Conservation (phyloP, 2,797 vertebrate genomes). For the Amblyraja radiata region DNA sequence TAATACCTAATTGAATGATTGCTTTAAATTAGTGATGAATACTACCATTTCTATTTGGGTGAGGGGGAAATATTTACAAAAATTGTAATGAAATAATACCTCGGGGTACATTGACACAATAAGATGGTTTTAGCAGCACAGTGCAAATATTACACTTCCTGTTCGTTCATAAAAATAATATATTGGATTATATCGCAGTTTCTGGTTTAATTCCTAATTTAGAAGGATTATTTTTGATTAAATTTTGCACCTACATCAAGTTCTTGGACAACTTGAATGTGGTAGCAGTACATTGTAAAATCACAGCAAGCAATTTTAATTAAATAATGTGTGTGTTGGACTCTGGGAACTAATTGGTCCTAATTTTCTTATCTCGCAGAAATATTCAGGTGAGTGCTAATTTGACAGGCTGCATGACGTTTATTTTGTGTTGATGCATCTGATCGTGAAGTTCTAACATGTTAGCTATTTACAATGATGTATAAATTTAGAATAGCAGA, state of each 20-base stretch:
- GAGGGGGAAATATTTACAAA: too few relatives aligned
- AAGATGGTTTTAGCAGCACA: background rate
- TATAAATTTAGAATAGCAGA: background rate
- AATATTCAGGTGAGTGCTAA: background rate
- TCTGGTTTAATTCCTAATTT: background rate
- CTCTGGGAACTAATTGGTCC: background rate
- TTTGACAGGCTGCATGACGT: background rate
- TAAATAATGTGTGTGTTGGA: background rate
- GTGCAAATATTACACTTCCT: background rate
- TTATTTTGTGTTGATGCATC: background rate
- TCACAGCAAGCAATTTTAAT: background rate
- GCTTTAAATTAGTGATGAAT: background rate
- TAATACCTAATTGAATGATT: background rate
- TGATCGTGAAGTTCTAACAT: background rate
- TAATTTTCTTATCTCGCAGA: background rate
- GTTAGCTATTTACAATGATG: background rate
- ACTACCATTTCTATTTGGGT: background rate
- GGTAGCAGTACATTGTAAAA: too few relatives aligned
- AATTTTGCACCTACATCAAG: background rate
- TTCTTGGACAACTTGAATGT: background rate
- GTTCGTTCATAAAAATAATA: conserved; percentile 9
- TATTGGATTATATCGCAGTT: background rate
- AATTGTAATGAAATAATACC: background rate
- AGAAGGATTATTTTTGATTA: background rate
- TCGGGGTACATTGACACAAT: background rate